phyloP scores from a whole-genome alignment of 2,113 vertebrate species.

The Grus americana region DNA sequence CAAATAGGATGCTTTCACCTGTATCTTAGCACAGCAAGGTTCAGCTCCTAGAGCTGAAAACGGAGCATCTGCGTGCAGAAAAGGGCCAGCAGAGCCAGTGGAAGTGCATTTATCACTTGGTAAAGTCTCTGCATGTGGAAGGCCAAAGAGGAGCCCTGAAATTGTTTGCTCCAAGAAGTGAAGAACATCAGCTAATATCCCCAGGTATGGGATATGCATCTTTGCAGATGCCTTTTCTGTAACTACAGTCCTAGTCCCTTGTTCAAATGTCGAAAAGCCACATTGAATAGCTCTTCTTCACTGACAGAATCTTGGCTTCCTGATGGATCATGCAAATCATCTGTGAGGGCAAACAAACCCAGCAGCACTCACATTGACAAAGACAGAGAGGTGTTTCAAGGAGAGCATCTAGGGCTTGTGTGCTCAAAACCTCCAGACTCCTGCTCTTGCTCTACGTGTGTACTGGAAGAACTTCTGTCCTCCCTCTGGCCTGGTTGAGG shows the following conservation, averaged over 20 bases:
- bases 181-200: background rate
- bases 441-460: background rate
- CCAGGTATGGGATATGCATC: background rate
- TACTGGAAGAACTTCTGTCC: background rate
- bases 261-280: background rate
- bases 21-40: background rate
- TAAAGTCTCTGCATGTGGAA: background rate
- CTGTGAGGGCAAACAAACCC: background rate
- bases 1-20: background rate
- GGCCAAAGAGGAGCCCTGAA: background rate
- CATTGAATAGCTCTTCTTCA: background rate
- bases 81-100: background rate
- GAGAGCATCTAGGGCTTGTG: background rate
- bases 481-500: background rate
- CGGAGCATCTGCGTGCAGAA: background rate
- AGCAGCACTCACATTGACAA: fast-evolving
- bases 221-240: background rate
- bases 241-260: background rate
- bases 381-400: background rate
- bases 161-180: background rate
- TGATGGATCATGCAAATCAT: background rate
- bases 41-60: background rate
- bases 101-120: background rate
- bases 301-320: background rate
- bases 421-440: background rate